phyloP scores from a whole-genome alignment of 2,113 vertebrate genomes.

The Xyliphius kryptos region DNA sequence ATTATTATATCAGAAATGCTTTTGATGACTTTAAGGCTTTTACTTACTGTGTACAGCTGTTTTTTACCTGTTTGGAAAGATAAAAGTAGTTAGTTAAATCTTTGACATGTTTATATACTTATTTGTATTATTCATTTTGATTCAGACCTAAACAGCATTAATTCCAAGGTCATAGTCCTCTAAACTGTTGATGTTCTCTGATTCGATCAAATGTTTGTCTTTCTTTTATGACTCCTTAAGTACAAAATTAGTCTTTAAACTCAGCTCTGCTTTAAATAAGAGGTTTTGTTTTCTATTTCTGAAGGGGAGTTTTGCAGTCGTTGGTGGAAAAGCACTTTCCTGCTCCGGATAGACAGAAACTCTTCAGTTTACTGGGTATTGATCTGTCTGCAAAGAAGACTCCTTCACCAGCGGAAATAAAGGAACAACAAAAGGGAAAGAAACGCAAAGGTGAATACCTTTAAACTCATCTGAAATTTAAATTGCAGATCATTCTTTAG shows the following conservation, averaged over 20 bases:
- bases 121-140: too few species aligned
- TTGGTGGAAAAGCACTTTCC: conserved; percentile 97
- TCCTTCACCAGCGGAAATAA: conserved; percentile 73
- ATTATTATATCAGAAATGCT: too few species aligned
- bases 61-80: too few species aligned
- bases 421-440: conserved; percentile 80
- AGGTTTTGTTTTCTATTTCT: background rate
- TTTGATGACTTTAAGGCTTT: too few species aligned
- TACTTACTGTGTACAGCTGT: too few species aligned
- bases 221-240: too few species aligned
- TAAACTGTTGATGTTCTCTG: too few species aligned
- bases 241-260: background rate
- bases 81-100: too few species aligned
- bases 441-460: conserved; percentile 85
- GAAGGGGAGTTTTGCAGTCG: conserved; percentile 92
- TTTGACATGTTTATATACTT: too few species aligned
- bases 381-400: conserved; percentile 84
- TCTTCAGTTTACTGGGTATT: conserved; percentile 91
- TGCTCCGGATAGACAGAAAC: conserved; percentile 93
- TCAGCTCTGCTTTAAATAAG: background rate
- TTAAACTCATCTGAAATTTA: background rate
- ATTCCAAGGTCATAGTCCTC: too few species aligned
- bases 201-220: too few species aligned
- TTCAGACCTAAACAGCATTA: too few species aligned
- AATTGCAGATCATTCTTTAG: background rate